Evolutionary conservation across 2,113 vertebrate species (phyloP).

Genomic region (Ptilonorhynchus violaceus): DNA sequence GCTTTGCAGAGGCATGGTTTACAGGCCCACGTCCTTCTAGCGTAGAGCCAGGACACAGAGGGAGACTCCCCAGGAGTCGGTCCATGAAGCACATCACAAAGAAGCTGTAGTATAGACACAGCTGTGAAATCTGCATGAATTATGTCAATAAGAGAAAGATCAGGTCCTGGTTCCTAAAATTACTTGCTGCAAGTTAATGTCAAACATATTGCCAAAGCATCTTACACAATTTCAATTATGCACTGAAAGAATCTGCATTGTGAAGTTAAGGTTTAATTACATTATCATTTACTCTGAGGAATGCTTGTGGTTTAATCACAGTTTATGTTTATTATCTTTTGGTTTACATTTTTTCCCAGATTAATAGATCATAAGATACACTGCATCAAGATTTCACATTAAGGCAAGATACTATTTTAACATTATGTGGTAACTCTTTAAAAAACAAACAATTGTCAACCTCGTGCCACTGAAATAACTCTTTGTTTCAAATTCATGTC

Average conservation of each 20-base stretch:
- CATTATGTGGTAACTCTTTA: conserved; percentile 23
- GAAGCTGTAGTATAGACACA: not conserved
- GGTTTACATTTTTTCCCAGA: conserved; percentile 55
- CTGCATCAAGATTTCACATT: not conserved
- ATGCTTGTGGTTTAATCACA: conserved; percentile 34
- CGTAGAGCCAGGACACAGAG: not conserved
- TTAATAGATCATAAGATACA: conserved; percentile 52
- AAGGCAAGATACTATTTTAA: conserved; percentile 30
- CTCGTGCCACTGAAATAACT: not conserved
- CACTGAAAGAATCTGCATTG: conserved; percentile 19
- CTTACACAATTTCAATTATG: conserved; percentile 40
- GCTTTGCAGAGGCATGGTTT: not conserved
- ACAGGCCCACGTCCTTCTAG: not conserved
- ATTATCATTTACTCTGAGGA: conserved; percentile 7
- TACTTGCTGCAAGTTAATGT: conserved; percentile 21
- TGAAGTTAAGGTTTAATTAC: conserved; percentile 51
- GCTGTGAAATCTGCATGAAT: not conserved
- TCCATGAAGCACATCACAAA: not conserved
- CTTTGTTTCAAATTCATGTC: not conserved
- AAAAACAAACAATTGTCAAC: conserved; percentile 40
- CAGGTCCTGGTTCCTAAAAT: conserved; percentile 14
- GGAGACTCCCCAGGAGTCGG: rapidly evolving
- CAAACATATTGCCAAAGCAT: conserved; percentile 39
- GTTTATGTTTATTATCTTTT: conserved; percentile 58
- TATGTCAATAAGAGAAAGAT: conserved; percentile 7